Percentiles rank a stretch among this genome's conserved stretches.
Evolutionary conservation across 1,140 invertebrate species (phyloP).

Genomic region (Pinna nobilis): DNA sequence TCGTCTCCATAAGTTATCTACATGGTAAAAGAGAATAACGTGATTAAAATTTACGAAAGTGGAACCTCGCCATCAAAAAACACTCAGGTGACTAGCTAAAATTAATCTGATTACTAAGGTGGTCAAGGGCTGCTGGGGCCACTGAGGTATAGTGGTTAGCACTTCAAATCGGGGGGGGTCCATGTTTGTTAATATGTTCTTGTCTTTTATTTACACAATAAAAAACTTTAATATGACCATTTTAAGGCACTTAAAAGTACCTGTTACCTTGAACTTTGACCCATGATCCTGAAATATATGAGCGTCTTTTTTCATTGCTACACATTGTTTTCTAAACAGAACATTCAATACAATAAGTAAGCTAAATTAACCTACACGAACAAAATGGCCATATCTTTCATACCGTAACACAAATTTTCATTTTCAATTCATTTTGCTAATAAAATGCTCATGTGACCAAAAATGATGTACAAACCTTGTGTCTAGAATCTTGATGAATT

Average conservation of each 20-base stretch:
- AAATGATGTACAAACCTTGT: conserved; percentile 25
- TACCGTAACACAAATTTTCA: background rate
- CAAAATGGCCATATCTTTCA: background rate
- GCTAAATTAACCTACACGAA: background rate
- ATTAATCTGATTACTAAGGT: too few species aligned
- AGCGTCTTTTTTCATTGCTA: too few species aligned
- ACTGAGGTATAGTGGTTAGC: background rate
- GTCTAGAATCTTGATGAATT: conserved; percentile 27
- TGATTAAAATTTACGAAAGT: background rate
- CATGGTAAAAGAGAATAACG: background rate
- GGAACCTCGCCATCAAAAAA: background rate
- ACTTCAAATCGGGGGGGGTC: background rate
- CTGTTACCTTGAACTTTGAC: too few species aligned
- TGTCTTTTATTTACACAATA: too few species aligned
- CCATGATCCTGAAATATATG: too few species aligned
- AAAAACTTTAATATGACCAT: too few species aligned
- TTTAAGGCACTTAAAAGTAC: too few species aligned
- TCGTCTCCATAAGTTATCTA: conserved; percentile 39
- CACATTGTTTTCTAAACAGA: background rate
- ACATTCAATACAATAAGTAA: background rate
- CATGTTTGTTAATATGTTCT: background rate
- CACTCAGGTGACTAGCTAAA: too few species aligned
- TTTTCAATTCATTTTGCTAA: background rate
- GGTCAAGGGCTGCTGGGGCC: background rate
- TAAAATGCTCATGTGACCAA: too few species aligned